phyloP scores from a whole-genome alignment of 2,113 vertebrate genomes.

The Pipra filicauda region DNA sequence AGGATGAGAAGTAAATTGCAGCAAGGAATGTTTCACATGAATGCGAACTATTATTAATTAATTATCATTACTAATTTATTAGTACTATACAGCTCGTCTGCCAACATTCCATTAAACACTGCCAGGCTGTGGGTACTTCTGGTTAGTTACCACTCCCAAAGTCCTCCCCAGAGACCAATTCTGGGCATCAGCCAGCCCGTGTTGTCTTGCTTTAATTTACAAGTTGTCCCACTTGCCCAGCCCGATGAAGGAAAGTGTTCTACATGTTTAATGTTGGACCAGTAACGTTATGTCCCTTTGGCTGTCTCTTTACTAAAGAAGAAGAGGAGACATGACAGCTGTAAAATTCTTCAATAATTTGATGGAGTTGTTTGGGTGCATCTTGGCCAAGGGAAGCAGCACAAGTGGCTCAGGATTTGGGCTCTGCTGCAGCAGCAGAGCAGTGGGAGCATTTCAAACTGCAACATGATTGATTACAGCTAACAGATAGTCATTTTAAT shows the following conservation, averaged over 20 bases:
- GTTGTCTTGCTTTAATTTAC: constrained; percentile 25
- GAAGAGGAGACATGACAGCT: not conserved
- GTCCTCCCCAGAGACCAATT: not conserved
- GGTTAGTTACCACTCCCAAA: constrained; percentile 46
- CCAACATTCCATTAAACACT: constrained; percentile 42
- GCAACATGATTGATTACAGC: not conserved
- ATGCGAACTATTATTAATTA: constrained; percentile 44
- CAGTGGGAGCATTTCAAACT: not conserved
- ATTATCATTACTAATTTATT: constrained; percentile 59
- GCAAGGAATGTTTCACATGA: constrained; percentile 1
- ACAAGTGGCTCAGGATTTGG: not conserved
- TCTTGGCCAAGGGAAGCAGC: not conserved
- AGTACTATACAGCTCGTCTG: not conserved
- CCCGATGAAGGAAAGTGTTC: not conserved
- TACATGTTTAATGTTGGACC: not conserved
- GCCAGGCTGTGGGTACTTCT: constrained; percentile 23
- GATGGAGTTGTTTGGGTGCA: not conserved
- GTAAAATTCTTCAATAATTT: not conserved
- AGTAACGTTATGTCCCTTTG: not conserved
- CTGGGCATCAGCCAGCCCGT: constrained; percentile 30
- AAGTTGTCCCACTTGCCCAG: constrained; percentile 1
- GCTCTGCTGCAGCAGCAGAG: not conserved
- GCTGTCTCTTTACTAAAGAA: not conserved
- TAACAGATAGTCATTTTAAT: not conserved
- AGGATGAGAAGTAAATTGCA: constrained; percentile 15